These are phyloP conservation scores for Sanderia malayensis DNA, from an alignment of 30 jellyfish, hydroid and myxozoan genomes.

Conservation along the genomic window DNA sequence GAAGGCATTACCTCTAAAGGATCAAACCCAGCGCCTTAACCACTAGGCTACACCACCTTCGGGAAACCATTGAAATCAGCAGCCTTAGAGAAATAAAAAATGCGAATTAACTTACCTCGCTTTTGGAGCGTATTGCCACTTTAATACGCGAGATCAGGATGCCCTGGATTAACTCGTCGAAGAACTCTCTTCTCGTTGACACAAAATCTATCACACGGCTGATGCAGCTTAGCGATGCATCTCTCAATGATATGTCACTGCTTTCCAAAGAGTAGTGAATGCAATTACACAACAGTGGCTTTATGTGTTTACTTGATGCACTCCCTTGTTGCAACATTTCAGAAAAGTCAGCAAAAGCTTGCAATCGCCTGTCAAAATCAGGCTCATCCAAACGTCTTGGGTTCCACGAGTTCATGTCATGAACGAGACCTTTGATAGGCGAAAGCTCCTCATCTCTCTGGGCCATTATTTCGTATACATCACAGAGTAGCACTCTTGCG, in stretches of 20 bases:
- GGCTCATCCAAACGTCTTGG: constrained; percentile 81
- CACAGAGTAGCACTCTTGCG: constrained; percentile 69
- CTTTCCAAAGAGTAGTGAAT: constrained; percentile 42
- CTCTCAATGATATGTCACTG: constrained; percentile 81
- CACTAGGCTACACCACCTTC: too few species aligned
- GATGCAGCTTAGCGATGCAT: constrained; percentile 74
- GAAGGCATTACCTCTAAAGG: too few species aligned
- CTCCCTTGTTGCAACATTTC: constrained; percentile 20
- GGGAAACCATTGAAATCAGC: too few species aligned
- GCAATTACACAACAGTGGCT: constrained; percentile 64
- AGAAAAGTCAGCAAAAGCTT: constrained; percentile 58
- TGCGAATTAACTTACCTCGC: constrained; percentile 55
- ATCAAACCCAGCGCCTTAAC: too few species aligned
- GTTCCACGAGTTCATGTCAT: constrained; percentile 84
- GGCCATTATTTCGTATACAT: constrained; percentile 29
- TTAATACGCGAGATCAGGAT: constrained; percentile 66
- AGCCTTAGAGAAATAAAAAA: too few species aligned
- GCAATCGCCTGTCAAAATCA: constrained; percentile 67
- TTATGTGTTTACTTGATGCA: constrained; percentile 28
- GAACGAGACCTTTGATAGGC: constrained; percentile 6
- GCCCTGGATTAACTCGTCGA: constrained; percentile 35
- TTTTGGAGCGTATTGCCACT: constrained; percentile 60
- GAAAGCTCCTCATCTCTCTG: background rate
- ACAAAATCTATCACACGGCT: constrained; percentile 40
- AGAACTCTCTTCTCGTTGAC: background rate